Evolutionary conservation across 2,113 vertebrate genomes (phyloP), one percentile per base, ranked within the genome.

Genomic region (Danionella cerebrum): DNA sequence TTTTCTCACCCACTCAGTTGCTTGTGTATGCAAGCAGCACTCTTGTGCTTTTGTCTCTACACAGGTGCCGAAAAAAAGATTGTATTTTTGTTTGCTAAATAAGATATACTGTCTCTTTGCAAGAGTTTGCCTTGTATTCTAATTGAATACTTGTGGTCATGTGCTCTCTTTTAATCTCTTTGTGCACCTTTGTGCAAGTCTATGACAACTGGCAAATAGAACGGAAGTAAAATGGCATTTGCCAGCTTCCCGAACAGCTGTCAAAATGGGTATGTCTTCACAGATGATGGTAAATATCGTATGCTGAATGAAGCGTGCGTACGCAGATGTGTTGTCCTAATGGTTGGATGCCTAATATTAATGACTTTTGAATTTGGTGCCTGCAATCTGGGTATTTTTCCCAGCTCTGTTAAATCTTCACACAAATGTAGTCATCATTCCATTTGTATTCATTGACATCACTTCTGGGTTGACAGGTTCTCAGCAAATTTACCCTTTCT

Each of bases 191-290:
- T 7, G 21, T 48, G 13, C 18, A 45, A 31, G 60, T 64, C 29
- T 48, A 29, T 64, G 60, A 64, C 60, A 64, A 64, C 12, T 48
- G 13, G 60, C 60, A 22, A 64, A 64, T 48, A 36, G 24, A 44
- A 48, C 3, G 44, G 12, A 48, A 48, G 27, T 42, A 13, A 64
- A 36, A 64, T 48, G 45, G 60, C 48, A 12, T 64, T 29, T 64
- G 27, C 48, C 9, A 33, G 29, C 42, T 44, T 36, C 29, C 27
- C 19, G 24, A 36, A 29, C 44, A 64, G 44, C 41, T 48, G 60
- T 64, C 60, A 48, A 18, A 21, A n/a, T n/a, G n/a, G n/a, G n/a
- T n/a, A n/a, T n/a, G n/a, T n/a, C n/a, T n/a, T n/a, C n/a, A n/a
- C n/a, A n/a, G n/a, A n/a, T n/a, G n/a, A n/a, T n/a, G n/a, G n/a